phyloP scores from a whole-genome alignment of 2,113 vertebrate species.

The Pterophyllum scalare region DNA sequence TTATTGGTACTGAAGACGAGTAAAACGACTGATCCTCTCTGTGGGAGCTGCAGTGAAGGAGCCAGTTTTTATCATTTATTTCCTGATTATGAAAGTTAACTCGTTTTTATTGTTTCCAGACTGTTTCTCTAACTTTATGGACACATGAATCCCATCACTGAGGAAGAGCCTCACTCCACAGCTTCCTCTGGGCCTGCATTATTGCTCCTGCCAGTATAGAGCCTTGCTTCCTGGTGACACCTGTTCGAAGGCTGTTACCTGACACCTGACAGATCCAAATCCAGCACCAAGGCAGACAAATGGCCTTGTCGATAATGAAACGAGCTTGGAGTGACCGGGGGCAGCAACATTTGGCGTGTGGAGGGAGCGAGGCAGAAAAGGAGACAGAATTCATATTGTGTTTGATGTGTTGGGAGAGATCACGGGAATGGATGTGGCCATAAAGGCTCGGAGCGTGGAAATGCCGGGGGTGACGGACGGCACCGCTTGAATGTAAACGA shows the following conservation, averaged over 20 bases:
- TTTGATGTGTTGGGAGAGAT: constrained; percentile 55
- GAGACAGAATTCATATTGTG: constrained; percentile 37
- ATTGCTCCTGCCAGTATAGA: constrained; percentile 26
- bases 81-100: background rate
- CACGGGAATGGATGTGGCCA: constrained; percentile 43
- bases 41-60: background rate
- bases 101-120: background rate
- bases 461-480: constrained; percentile 42
- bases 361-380: background rate
- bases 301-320: constrained; percentile 52
- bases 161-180: background rate
- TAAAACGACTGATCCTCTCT: background rate
- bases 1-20: background rate
- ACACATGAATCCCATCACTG: background rate
- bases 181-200: constrained; percentile 10
- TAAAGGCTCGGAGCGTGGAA: constrained; percentile 32
- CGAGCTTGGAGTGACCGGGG: constrained; percentile 40
- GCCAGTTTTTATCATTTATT: background rate
- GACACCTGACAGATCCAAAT: constrained; percentile 64
- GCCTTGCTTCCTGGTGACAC: constrained; percentile 23
- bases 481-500: constrained; percentile 45
- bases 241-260: constrained; percentile 47
- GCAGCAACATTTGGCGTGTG: constrained; percentile 2
- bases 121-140: background rate
- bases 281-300: constrained; percentile 48